A percentile compares a stretch with the other conserved stretches of the same genome.
These are phyloP conservation scores for Catalaphyllia jardinei DNA, from an alignment of 64 coral and sea anemone genomes.

Conservation along the genomic window DNA sequence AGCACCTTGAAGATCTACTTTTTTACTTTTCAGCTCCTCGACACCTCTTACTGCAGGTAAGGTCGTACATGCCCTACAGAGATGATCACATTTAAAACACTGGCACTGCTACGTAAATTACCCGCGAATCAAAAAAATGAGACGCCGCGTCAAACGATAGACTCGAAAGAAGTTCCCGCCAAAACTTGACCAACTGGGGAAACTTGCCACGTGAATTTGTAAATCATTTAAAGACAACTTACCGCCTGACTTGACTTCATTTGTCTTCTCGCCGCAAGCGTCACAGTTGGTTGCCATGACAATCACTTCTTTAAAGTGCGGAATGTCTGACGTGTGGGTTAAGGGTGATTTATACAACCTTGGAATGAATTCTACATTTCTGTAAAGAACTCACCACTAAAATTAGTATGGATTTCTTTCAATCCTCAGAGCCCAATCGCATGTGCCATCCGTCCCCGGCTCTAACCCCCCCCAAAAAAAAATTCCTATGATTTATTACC, in stretches of 20 bases:
- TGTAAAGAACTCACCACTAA: no score
- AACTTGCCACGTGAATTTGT: not conserved
- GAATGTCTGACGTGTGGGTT: slow-evolving; percentile 66
- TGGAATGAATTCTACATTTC: not conserved
- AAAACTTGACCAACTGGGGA: not conserved
- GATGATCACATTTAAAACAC: no score
- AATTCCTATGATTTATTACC: no score
- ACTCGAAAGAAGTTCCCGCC: not conserved
- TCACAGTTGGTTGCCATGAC: slow-evolving; percentile 92
- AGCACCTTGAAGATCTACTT: not conserved
- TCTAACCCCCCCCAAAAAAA: no score
- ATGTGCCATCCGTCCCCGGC: no score
- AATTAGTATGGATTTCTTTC: no score
- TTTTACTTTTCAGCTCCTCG: not conserved
- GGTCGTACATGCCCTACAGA: no score
- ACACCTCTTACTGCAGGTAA: no score
- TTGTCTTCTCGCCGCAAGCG: slow-evolving; percentile 71
- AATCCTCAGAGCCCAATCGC: no score
- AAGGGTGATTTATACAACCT: not conserved
- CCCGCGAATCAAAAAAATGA: no score
- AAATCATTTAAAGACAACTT: not conserved
- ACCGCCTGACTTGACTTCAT: slow-evolving; percentile 99
- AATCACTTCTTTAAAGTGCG: slow-evolving; percentile 98
- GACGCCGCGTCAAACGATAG: no score
- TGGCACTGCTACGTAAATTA: no score